These are phyloP conservation scores for Lepidochrysops patricia DNA, from an alignment of 2,888 invertebrate genomes.

Conservation along the genomic window DNA sequence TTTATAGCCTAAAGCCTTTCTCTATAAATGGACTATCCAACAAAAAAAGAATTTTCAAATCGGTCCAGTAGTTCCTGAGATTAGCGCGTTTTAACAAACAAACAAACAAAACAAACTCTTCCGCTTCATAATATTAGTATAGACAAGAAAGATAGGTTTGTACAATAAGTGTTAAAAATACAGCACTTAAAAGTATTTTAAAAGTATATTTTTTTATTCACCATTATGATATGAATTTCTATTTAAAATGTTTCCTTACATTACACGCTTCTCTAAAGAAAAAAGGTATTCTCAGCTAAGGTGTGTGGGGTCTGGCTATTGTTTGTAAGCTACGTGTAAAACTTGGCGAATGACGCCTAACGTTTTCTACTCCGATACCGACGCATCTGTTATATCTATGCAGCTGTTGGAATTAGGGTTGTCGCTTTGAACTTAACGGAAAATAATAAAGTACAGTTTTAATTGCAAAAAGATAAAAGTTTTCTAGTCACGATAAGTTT, in stretches of 20 bases:
- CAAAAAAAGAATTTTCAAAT: too few species aligned
- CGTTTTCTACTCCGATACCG: not conserved
- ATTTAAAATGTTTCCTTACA: not conserved
- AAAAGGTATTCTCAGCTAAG: not conserved
- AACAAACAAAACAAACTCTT: too few species aligned
- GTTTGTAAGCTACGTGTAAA: conserved; percentile 2
- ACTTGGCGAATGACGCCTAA: conserved; percentile 1
- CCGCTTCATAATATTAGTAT: too few species aligned
- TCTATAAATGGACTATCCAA: too few species aligned
- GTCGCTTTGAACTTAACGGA: not conserved
- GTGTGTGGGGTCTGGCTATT: conserved; percentile 3
- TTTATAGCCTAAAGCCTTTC: too few species aligned
- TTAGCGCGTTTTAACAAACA: too few species aligned
- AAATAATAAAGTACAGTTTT: not conserved
- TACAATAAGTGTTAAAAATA: too few species aligned
- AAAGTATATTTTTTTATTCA: not conserved
- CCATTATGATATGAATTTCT: not conserved
- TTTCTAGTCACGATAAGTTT: too few species aligned
- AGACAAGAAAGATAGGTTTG: too few species aligned
- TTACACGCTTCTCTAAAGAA: conserved; percentile 1
- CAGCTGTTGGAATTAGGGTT: not conserved
- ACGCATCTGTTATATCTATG: not conserved
- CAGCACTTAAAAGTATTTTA: not conserved
- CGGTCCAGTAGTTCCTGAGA: too few species aligned
- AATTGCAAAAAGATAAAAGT: too few species aligned